Evolutionary conservation across 1,140 invertebrate genomes (phyloP).

Genomic region (Mactra quadrangularis): DNA sequence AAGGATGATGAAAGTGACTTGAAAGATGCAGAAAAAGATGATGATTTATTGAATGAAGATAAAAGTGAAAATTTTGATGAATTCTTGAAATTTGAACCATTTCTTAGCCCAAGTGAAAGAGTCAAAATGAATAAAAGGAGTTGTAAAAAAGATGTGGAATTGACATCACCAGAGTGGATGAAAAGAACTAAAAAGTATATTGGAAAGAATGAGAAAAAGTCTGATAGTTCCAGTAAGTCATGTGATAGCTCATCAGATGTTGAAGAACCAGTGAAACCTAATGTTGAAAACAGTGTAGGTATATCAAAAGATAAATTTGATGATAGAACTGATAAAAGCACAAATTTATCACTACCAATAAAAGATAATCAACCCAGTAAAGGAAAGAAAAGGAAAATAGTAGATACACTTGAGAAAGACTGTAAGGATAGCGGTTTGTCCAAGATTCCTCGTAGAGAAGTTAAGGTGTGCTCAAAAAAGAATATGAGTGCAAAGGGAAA

Average conservation of each 20-base stretch:
- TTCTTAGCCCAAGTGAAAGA: conserved; percentile 52
- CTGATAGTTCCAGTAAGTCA: too few species aligned
- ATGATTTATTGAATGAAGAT: too few species aligned
- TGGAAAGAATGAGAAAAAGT: conserved; percentile 3
- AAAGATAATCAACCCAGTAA: neutral
- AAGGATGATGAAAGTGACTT: too few species aligned
- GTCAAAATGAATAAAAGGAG: conserved; percentile 58
- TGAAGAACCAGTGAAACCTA: neutral
- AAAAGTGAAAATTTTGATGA: neutral
- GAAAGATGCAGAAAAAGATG: too few species aligned
- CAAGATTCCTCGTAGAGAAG: too few species aligned
- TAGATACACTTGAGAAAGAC: too few species aligned
- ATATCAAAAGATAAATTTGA: neutral
- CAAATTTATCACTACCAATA: too few species aligned
- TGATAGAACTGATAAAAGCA: too few species aligned
- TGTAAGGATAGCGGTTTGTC: too few species aligned
- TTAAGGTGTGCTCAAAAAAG: too few species aligned
- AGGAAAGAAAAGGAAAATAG: neutral
- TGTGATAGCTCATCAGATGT: neutral
- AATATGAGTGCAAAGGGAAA: too few species aligned
- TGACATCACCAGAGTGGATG: conserved; percentile 44
- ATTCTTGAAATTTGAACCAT: conserved; percentile 2
- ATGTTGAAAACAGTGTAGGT: too few species aligned
- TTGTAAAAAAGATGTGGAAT: conserved; percentile 50
- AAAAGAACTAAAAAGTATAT: conserved; percentile 33